These are phyloP conservation scores for Crenuchus spilurus DNA, from an alignment of 2,797 vertebrate genomes.

Conservation along the genomic window DNA sequence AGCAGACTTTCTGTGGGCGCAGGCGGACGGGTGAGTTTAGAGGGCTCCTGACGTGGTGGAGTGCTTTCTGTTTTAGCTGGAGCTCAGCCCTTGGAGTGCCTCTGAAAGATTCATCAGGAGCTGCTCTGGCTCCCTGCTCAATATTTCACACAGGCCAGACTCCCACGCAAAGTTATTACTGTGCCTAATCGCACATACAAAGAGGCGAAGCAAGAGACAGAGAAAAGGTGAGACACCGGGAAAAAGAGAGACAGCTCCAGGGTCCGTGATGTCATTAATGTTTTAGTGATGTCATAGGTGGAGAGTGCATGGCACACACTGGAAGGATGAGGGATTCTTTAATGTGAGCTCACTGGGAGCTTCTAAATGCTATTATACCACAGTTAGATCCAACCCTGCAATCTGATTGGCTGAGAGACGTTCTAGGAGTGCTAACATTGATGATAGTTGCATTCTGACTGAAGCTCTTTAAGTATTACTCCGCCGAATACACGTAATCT, in stretches of 20 bases:
- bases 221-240: constrained; percentile 27
- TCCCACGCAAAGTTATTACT: constrained; percentile 48
- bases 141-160: constrained; percentile 55
- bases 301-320: background rate
- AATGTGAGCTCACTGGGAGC: background rate
- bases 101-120: constrained; percentile 54
- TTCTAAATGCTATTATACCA: constrained; percentile 7
- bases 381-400: no score
- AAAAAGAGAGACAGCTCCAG: constrained; percentile 23
- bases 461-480: no score
- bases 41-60: constrained; percentile 27
- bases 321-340: constrained; percentile 14
- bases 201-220: constrained; percentile 21
- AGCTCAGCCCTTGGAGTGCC: constrained; percentile 30
- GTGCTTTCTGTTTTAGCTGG: constrained; percentile 39
- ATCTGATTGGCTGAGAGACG: no score
- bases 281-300: constrained; percentile 40
- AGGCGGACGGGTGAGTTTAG: background rate
- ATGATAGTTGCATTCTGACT: no score
- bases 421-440: no score
- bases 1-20: background rate
- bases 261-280: constrained; percentile 20
- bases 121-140: constrained; percentile 47
- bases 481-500: no score
- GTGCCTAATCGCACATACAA: constrained; percentile 46